Base-by-base conservation (phyloP, 2,888 invertebrate species). In the Rhynchonema sp. region DNA sequence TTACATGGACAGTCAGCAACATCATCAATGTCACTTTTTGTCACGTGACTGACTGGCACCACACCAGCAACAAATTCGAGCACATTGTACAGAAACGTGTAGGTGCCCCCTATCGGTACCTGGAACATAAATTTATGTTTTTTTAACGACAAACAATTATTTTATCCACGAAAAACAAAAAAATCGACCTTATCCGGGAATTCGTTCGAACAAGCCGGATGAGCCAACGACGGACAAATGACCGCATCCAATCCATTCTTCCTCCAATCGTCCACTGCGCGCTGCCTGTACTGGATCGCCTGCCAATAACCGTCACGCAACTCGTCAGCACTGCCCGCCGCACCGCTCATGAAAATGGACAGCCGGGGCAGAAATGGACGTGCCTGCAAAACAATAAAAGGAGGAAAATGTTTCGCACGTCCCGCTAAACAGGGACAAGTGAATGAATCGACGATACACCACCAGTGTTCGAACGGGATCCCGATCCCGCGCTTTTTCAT, bases 11-110 rank as follows among this genome's bases (percentile, higher is more conserved):
- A n/a, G n/a, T n/a, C n/a, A n/a, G n/a, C n/a, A n/a, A n/a, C n/a
- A n/a, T n/a, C n/a, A n/a, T n/a, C n/a, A n/a, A n/a, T n/a, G n/a
- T n/a, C n/a, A n/a, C n/a, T n/a, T n/a, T n/a, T n/a, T n/a, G n/a
- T n/a, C n/a, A n/a, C n/a, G n/a, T n/a, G n/a, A n/a, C n/a, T 69
- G 46, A 70, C 64, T 13, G 68, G 69, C 38, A 70, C 66, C 9
- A 65, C 64, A 22, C 68, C 69, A 27, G 63, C 63, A 1, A 70
- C 70, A 52, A 68, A 67, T 63, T 70, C 64, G 20, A 69, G 60
- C 22, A 64, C 57, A 55, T 69, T 69, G 59, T 63, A 69, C 13
- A 65, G 23, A 13, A 59, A 28, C 2, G 64, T 66, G 60, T 64
- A 67, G 9, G 62, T 62, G 2, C 58, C 57, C 2, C 59, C 65